phyloP scores from a whole-genome alignment of 2,113 vertebrate species.

The Aplodontia rufa region DNA sequence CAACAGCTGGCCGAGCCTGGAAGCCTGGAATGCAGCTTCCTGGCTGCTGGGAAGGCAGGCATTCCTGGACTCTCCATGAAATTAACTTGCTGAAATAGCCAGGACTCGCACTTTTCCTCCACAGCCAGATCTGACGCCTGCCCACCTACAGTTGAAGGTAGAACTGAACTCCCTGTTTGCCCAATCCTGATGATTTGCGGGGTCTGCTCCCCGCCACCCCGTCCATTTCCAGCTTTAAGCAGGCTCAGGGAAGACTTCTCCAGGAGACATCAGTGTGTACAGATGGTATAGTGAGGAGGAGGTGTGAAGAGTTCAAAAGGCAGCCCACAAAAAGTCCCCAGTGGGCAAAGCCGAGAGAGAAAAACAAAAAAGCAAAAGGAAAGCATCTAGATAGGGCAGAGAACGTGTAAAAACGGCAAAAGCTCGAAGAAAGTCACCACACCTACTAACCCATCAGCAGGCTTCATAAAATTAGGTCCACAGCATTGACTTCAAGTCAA shows the following conservation, averaged over 20 bases:
- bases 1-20: conserved; percentile 1
- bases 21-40: neutral
- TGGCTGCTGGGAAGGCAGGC: neutral
- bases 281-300: accelerated
- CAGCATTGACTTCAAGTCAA: neutral
- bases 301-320: neutral
- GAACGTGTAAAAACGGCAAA: neutral
- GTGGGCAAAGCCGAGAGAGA: neutral
- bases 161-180: neutral
- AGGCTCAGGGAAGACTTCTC: neutral
- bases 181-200: neutral
- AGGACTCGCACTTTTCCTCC: neutral
- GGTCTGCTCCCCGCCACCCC: neutral
- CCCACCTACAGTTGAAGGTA: neutral
- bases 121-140: neutral
- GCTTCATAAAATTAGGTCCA: neutral
- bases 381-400: neutral
- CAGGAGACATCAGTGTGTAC: accelerated
- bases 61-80: neutral
- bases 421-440: neutral
- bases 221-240: neutral
- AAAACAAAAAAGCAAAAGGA: neutral
- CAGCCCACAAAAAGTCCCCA: neutral
- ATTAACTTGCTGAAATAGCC: neutral
- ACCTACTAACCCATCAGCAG: neutral